Percentiles rank a stretch among this genome's conserved stretches.
phyloP scores from a whole-genome alignment of 2,888 invertebrate genomes.

The Linnaemya vulpina region DNA sequence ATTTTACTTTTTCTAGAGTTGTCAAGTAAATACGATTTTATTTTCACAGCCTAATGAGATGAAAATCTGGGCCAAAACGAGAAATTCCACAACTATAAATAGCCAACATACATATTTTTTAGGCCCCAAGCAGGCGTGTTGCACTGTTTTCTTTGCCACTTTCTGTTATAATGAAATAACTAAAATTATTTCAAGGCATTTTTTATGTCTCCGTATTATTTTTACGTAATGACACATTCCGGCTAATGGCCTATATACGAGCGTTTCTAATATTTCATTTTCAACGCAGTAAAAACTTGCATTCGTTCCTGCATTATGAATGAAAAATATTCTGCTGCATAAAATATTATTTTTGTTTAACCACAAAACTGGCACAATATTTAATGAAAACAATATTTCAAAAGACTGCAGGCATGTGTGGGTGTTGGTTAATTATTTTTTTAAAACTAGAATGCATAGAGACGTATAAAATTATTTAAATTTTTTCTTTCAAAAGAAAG shows the following conservation, averaged over 20 bases:
- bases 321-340: background rate
- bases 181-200: conserved; percentile 12
- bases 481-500: conserved; percentile 44
- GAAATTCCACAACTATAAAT: conserved; percentile 19
- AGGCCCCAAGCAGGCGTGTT: background rate
- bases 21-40: background rate
- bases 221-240: conserved; percentile 21
- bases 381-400: conserved; percentile 45
- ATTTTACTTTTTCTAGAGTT: background rate
- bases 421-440: conserved; percentile 22
- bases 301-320: background rate
- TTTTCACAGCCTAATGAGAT: background rate
- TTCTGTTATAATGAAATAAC: background rate
- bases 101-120: background rate
- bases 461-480: conserved; percentile 34
- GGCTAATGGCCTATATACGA: background rate
- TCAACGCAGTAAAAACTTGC: background rate
- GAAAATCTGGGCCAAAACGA: conserved; percentile 9
- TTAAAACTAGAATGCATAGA: conserved; percentile 23
- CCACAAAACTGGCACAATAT: conserved; percentile 19
- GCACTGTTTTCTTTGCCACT: background rate
- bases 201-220: conserved; percentile 1
- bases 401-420: conserved; percentile 34
- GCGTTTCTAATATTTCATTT: background rate
- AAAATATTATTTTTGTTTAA: conserved; percentile 23